A percentile compares a stretch with the other conserved stretches of the same genome.
phyloP scores from a whole-genome alignment of 1,140 invertebrate species.

The Cotesia glomerata region DNA sequence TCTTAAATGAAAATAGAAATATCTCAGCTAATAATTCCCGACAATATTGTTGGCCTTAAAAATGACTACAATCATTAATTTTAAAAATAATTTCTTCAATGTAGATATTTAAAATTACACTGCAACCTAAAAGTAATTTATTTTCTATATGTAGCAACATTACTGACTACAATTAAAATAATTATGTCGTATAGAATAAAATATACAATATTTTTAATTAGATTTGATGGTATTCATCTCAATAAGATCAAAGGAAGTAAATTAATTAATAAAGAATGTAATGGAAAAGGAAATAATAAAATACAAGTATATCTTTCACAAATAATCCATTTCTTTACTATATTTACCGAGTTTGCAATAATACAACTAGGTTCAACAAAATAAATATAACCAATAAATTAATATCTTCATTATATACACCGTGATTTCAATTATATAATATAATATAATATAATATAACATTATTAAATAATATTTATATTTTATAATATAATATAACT shows the following conservation, averaged over 20 bases:
- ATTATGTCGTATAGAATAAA: too few relatives aligned
- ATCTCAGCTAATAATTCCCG: too few relatives aligned
- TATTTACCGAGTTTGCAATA: slow-evolving; percentile 41
- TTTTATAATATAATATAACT: slow-evolving; percentile 11
- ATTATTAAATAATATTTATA: slow-evolving; percentile 39
- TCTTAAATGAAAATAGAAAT: neutral
- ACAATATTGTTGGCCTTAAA: too few relatives aligned
- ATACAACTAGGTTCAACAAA: slow-evolving; percentile 47
- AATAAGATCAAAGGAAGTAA: neutral
- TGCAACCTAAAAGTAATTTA: too few relatives aligned
- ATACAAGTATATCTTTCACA: slow-evolving; percentile 5
- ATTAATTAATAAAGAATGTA: neutral
- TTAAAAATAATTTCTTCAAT: too few relatives aligned
- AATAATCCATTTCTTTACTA: slow-evolving; percentile 36
- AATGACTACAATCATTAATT: too few relatives aligned
- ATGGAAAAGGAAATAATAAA: neutral
- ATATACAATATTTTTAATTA: too few relatives aligned
- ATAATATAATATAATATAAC: slow-evolving; percentile 42
- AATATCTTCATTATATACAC: slow-evolving; percentile 42
- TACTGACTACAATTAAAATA: too few relatives aligned
- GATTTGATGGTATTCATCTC: too few relatives aligned
- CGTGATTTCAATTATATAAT: neutral
- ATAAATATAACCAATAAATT: slow-evolving; percentile 38
- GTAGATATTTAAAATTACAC: too few relatives aligned
- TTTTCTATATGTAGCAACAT: too few relatives aligned